These are phyloP conservation scores for Poecilobothrus nobilitatus DNA, from an alignment of 2,888 invertebrate genomes.

Conservation along the genomic window DNA sequence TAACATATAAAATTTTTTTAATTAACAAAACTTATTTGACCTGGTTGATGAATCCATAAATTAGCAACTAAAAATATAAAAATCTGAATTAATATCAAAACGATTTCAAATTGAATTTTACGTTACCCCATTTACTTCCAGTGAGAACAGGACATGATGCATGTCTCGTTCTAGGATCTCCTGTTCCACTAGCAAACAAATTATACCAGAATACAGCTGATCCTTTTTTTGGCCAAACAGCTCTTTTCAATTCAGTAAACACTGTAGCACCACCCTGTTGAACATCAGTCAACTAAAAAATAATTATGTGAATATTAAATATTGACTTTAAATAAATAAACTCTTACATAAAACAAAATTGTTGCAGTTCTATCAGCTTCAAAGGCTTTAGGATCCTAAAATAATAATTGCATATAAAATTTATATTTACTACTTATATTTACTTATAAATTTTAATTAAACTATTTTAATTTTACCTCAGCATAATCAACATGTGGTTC, in stretches of 20 bases:
- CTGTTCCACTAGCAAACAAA: constrained; percentile 77
- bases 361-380: constrained; percentile 76
- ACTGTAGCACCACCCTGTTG: constrained; percentile 92
- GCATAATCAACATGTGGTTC: constrained; percentile 53
- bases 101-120: constrained; percentile 63
- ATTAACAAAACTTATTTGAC: not conserved
- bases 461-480: constrained; percentile 15
- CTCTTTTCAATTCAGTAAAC: constrained; percentile 73
- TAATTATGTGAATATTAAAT: not conserved
- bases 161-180: constrained; percentile 78
- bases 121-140: constrained; percentile 84
- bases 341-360: constrained; percentile 82
- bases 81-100: constrained; percentile 43
- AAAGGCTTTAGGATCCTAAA: not conserved
- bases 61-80: constrained; percentile 19
- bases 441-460: no score
- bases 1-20: no score
- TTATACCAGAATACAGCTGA: constrained; percentile 90
- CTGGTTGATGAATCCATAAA: not conserved
- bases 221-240: constrained; percentile 77
- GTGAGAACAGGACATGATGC: constrained; percentile 90
- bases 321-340: constrained; percentile 27
- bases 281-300: constrained; percentile 78
- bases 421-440: no score
- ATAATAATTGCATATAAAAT: no score